Conservation (phyloP, 2,797 vertebrate genomes). For the Rhinophrynus dorsalis region DNA sequence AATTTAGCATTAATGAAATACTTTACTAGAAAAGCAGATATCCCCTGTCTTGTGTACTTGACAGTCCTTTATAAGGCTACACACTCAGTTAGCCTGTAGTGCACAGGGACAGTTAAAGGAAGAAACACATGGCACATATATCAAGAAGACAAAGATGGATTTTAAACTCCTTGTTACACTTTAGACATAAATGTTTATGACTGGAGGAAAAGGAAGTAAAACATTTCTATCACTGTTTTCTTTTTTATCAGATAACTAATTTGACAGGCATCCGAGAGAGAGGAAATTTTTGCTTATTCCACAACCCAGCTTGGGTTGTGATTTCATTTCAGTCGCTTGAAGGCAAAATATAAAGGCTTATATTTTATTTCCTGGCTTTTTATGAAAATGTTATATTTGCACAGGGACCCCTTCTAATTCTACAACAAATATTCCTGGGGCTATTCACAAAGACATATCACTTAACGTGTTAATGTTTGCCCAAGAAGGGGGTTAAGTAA, state of each 20-base stretch:
- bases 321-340: constrained; percentile 55
- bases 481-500: constrained; percentile 65
- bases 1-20: not conserved
- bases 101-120: constrained; percentile 17
- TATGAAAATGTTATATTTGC: constrained; percentile 58
- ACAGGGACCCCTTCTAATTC: constrained; percentile 47
- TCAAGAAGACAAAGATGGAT: constrained; percentile 23
- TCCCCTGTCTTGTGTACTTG: not conserved
- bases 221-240: constrained; percentile 57
- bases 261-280: constrained; percentile 55
- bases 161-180: not conserved
- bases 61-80: constrained; percentile 6
- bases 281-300: constrained; percentile 59
- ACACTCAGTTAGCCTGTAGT: not conserved
- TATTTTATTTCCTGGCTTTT: constrained; percentile 50
- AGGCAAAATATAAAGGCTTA: constrained; percentile 51
- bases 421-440: constrained; percentile 46
- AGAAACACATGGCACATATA: constrained; percentile 3
- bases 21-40: not conserved
- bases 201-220: constrained; percentile 53
- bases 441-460: constrained; percentile 45
- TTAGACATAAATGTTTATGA: constrained; percentile 52
- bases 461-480: constrained; percentile 64
- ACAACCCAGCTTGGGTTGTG: constrained; percentile 50
- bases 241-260: constrained; percentile 60